Conservation (phyloP, 2,113 vertebrate genomes). For the Mobula hypostoma region DNA sequence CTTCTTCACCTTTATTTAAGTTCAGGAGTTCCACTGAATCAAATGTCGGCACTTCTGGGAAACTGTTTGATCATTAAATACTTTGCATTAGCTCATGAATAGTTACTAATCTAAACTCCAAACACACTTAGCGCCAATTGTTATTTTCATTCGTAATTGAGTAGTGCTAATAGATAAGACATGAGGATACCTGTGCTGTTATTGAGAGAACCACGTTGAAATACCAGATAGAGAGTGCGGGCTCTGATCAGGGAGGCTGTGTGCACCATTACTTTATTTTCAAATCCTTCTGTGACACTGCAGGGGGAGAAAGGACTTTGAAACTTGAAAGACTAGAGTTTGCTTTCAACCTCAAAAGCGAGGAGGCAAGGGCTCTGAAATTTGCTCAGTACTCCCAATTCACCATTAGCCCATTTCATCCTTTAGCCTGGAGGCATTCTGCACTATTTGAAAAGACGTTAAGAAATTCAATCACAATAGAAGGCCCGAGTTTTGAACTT, state of each 20-base stretch:
- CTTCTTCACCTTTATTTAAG: not conserved
- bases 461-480: slow-evolving; percentile 99
- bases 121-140: slow-evolving; percentile 79
- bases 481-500: slow-evolving; percentile 88
- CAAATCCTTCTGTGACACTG: slow-evolving; percentile 99
- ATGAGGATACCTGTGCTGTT: slow-evolving; percentile 88
- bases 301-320: slow-evolving; percentile 99
- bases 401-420: slow-evolving; percentile 99
- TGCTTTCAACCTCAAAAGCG: slow-evolving; percentile 99
- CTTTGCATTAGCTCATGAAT: slow-evolving; percentile 72
- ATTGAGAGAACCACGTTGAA: slow-evolving; percentile 96
- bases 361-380: slow-evolving; percentile 99
- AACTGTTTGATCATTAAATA: slow-evolving; percentile 50
- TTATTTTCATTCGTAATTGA: slow-evolving; percentile 92
- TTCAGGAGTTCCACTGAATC: not conserved
- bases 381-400: slow-evolving; percentile 99
- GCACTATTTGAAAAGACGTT: slow-evolving; percentile 99
- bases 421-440: slow-evolving; percentile 99
- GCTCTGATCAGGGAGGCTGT: slow-evolving; percentile 99
- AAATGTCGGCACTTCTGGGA: slow-evolving; percentile 50
- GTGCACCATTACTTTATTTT: slow-evolving; percentile 99
- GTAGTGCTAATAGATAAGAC: slow-evolving; percentile 76
- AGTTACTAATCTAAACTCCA: slow-evolving; percentile 77
- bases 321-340: slow-evolving; percentile 99
- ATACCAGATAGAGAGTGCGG: slow-evolving; percentile 97